Conservation (phyloP, 92 coral and sea anemone species). For the Scolanthus callimorphus region DNA sequence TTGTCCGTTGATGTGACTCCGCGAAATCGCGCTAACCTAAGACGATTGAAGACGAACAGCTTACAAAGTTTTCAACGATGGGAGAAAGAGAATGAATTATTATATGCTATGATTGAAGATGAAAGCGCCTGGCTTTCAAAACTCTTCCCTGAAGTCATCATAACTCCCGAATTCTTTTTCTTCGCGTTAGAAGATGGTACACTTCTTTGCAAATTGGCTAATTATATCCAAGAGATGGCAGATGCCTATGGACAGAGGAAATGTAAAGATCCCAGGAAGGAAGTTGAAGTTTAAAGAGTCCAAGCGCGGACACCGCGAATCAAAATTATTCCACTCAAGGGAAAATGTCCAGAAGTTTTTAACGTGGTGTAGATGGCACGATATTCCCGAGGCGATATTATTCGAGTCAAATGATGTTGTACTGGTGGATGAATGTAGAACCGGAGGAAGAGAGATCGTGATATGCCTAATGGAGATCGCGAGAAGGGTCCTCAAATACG, state of each 20-base stretch:
- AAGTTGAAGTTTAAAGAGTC: constrained; percentile 58
- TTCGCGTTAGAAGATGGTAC: constrained; percentile 95
- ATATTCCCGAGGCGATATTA: constrained; percentile 90
- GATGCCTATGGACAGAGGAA: constrained; percentile 53
- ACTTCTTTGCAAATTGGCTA: constrained; percentile 86
- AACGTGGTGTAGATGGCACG: constrained; percentile 94
- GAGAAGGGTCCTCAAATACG: constrained; percentile 62
- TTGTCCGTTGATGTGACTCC: constrained; percentile 53
- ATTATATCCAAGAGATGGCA: constrained; percentile 92
- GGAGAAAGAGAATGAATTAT: constrained; percentile 98
- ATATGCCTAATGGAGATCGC: constrained; percentile 98
- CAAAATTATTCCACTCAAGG: constrained; percentile 87
- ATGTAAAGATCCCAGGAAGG: constrained; percentile 69
- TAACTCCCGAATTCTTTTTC: constrained; percentile 91
- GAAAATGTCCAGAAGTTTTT: constrained; percentile 96
- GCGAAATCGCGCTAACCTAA: constrained; percentile 88
- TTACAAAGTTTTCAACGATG: constrained; percentile 90
- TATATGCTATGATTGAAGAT: constrained; percentile 98
- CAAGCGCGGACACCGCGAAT: constrained; percentile 61
- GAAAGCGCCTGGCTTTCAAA: constrained; percentile 89
- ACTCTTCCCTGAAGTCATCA: constrained; percentile 80
- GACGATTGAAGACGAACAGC: constrained; percentile 92
- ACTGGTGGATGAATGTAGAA: constrained; percentile 91
- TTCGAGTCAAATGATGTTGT: constrained; percentile 99
- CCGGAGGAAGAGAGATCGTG: constrained; percentile 93